phyloP scores from a whole-genome alignment of 1,140 invertebrate genomes.

The Asbolus verrucosus region DNA sequence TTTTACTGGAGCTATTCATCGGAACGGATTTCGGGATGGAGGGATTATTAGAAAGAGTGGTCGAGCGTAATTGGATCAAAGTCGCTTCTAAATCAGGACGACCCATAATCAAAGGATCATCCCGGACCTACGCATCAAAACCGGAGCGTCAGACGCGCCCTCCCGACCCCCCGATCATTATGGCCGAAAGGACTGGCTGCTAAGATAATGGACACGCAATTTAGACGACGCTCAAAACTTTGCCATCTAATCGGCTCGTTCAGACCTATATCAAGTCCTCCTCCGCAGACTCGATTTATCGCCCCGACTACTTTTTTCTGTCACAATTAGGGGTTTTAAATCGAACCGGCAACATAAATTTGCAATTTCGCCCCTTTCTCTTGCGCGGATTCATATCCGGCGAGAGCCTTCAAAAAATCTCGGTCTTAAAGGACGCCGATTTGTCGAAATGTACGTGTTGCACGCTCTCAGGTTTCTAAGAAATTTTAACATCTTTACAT shows the following conservation, averaged over 20 bases:
- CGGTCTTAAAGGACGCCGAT: no score
- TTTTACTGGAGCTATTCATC: slow-evolving; percentile 54
- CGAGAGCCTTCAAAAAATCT: no score
- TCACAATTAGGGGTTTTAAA: no score
- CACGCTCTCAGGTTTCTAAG: no score
- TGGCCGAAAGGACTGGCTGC: slow-evolving; percentile 42
- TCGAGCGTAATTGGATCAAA: slow-evolving; percentile 58
- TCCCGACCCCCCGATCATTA: slow-evolving; percentile 26
- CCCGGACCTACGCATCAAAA: slow-evolving; percentile 35
- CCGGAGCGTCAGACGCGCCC: slow-evolving; percentile 31
- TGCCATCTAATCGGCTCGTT: slow-evolving; percentile 41
- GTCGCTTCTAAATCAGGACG: slow-evolving; percentile 52
- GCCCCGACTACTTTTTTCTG: not conserved
- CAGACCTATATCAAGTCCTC: not conserved
- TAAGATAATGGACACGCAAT: slow-evolving; percentile 51
- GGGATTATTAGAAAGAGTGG: slow-evolving; percentile 52
- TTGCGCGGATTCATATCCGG: no score
- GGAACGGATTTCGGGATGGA: slow-evolving; percentile 35
- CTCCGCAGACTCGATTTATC: slow-evolving; percentile 3
- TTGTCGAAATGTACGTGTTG: no score
- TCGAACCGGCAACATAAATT: no score
- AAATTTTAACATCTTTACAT: no score
- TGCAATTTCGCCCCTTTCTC: no score
- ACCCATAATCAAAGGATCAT: slow-evolving; percentile 52
- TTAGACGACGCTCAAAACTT: slow-evolving; percentile 48